A percentile compares a stretch with the other conserved stretches of the same genome.
Evolutionary conservation across 2,888 invertebrate genomes (phyloP).

Genomic region (Tortrix viridana): DNA sequence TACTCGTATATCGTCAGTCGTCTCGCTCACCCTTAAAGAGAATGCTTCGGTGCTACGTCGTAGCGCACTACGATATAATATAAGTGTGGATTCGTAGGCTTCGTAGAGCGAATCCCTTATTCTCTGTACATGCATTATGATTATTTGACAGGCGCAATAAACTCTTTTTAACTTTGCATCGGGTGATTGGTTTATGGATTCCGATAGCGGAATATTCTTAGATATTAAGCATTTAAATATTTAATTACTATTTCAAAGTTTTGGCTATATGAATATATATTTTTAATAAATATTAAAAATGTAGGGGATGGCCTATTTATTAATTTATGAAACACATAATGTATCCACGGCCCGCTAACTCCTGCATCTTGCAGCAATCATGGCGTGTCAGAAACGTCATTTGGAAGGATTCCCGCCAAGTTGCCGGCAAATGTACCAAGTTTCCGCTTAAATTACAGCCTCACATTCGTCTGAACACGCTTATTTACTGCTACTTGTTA

Average conservation of each 20-base stretch:
- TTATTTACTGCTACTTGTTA: slow-evolving; percentile 42
- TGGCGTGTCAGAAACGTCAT: slow-evolving; percentile 44
- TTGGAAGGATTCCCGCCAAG: slow-evolving; percentile 50
- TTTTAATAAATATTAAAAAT: too few relatives aligned
- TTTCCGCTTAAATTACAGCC: slow-evolving; percentile 46
- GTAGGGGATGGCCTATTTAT: too few relatives aligned
- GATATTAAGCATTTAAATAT: too few relatives aligned
- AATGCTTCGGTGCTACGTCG: slow-evolving; percentile 19
- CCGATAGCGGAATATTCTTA: too few relatives aligned
- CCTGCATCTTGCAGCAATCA: slow-evolving; percentile 14
- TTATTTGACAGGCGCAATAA: too few relatives aligned
- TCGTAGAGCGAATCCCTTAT: neutral
- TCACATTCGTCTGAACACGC: slow-evolving; percentile 43
- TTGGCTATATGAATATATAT: too few relatives aligned
- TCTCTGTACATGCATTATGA: neutral
- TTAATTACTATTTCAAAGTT: too few relatives aligned
- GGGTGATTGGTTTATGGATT: too few relatives aligned
- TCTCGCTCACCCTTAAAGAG: too few relatives aligned
- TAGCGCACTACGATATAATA: slow-evolving; percentile 14
- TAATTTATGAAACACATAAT: too few relatives aligned
- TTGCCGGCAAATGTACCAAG: slow-evolving; percentile 42
- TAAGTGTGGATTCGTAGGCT: neutral
- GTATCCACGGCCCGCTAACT: neutral
- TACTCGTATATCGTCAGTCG: too few relatives aligned
- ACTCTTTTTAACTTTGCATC: too few relatives aligned